Evolutionary conservation across 2,113 vertebrate species (phyloP), one percentile per base, ranked within the genome.

Genomic region (Agelaius tricolor): DNA sequence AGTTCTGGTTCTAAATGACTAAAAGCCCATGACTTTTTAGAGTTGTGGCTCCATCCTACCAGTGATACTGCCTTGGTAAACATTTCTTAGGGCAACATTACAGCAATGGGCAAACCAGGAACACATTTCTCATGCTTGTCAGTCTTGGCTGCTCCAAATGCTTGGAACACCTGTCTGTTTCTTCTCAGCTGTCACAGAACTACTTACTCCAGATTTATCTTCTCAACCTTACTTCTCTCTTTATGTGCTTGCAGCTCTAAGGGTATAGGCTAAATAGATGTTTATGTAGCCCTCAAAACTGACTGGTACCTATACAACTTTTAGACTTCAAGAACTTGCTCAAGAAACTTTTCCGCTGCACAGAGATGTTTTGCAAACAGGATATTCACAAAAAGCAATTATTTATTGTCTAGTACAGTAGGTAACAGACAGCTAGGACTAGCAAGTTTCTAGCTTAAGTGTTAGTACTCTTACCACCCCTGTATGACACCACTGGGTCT

Each of bases 151-250:
- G 35, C 61, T 87, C 84, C 71, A 90, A 85, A 65, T 61, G 10
- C 35, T 84, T 78, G 74, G 19, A 76, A 41, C 95, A 97, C 94
- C 92, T 94, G 92, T 41, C 71, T 79, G 63, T 63, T 91, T 68
- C 82, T 91, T 90, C 59, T 95, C 94, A 93, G 44, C 62, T 4
- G 5, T 68, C 87, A 91, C 24, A 44, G 62, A 90, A 49, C 71
- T 87, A n/a, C 74, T 91, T 94, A 89, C 49, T 96, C 73, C 84
- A 91, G 75, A 91, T 97, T 95, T 94, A 93, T 94, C 74, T 94
- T 79, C 37, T 41, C 54, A 87, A 15, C 17, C 63, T 78, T 46
- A 67, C 52, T 61, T 82, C 57, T 91, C 17, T 37, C 21, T 59
- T 85, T 49, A 37, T 27, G 15, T 49, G 37, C 37, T 66, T 61